phyloP scores from a whole-genome alignment of 37 sponge, comb jelly and placozoan species.

The Theonella swinhoei region DNA sequence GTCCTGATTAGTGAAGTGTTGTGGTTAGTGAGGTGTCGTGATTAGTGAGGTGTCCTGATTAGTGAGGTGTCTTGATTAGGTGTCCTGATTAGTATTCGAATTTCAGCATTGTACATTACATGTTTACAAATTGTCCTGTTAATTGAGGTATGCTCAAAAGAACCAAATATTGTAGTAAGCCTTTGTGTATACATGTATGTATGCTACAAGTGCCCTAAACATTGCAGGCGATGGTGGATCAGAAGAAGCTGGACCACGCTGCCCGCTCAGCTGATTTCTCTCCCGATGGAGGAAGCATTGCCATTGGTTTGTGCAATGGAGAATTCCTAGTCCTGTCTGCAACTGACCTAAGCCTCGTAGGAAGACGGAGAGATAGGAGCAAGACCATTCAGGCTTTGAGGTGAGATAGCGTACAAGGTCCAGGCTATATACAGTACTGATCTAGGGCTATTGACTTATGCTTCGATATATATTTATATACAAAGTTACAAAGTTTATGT shows the following conservation, averaged over 20 bases:
- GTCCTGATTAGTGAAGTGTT: no score
- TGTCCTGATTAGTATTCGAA: no score
- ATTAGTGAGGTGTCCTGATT: no score
- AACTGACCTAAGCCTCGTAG: conserved; percentile 53
- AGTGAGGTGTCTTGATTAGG: no score
- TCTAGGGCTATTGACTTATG: background rate
- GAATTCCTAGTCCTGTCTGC: conserved; percentile 65
- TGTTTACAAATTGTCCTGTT: no score
- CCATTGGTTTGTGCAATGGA: conserved; percentile 86
- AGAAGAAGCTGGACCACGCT: conserved; percentile 24
- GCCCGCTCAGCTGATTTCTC: conserved; percentile 77
- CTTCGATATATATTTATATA: background rate
- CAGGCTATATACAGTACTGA: background rate
- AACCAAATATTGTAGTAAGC: no score
- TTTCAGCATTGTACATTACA: no score
- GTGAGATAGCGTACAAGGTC: conserved; percentile 20
- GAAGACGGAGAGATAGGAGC: conserved; percentile 68
- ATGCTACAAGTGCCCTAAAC: no score
- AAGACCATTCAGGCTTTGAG: conserved; percentile 64
- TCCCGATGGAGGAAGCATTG: conserved; percentile 69
- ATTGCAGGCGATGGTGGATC: conserved; percentile 42
- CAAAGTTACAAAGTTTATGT: no score
- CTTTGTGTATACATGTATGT: no score
- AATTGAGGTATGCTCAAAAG: no score
- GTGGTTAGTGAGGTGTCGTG: no score